Base-by-base conservation (phyloP, 2,888 invertebrate genomes). In the Hypselothyrea guttata region DNA sequence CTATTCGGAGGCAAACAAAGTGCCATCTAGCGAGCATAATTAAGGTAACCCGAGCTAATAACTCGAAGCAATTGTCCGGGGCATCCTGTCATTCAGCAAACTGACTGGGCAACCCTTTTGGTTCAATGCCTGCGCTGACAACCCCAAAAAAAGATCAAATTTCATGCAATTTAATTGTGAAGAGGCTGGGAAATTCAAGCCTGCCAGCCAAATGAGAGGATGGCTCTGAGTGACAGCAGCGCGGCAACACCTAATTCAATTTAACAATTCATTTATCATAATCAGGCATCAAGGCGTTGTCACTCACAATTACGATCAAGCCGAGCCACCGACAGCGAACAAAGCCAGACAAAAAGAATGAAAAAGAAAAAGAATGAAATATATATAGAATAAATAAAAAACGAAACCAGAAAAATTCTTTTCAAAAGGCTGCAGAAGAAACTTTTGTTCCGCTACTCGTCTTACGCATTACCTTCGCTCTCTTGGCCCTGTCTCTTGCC, bases 251-350 rank as follows among this genome's bases (percentile, higher is more conserved):
- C 84, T 84, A 86, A 84, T 84, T 82, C 79, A 84, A 84, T 86
- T 84, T 84, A 84, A 82, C 86, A 84, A 86, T 86, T 84, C 83
- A 84, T 84, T 86, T 86, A 86, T 84, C 86, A 84, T 84, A 86
- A 86, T 84, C 84, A 84, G 78, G 74, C 83, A 83, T 81, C 83
- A 86, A 79, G 82, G 76, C 84, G 76, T 69, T 83, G 82, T 84
- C 82, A 83, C 82, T 83, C 82, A 83, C 84, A 83, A 83, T 83
- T 84, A 84, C 79, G 63, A 79, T 82, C 82, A 82, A 72, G 60
- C 59, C 42, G 27, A 28, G 42, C 28, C 22, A 5, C 30, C 22
- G 7, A 18, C n/a, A 38, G 16, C 16, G 13, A 34, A 12, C 11
- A 12, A 34, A 7, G 1, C 28, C 11, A 33, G 31, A n/a, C 1